Base-by-base conservation (phyloP, 2,888 invertebrate genomes). In the Griposia aprilina region DNA sequence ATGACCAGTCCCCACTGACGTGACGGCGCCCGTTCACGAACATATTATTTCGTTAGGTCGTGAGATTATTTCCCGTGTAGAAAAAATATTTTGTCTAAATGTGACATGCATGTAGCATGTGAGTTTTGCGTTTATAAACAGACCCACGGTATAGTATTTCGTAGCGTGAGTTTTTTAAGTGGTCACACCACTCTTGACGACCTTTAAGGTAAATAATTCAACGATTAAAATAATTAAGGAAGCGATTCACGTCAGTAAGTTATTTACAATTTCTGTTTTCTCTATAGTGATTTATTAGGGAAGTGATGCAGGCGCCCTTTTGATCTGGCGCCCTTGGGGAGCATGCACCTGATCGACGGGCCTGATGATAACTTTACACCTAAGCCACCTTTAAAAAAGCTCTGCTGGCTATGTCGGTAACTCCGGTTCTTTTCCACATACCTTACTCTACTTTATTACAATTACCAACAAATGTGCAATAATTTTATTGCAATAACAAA, bases 191-290 rank as follows among this genome's bases (percentile, higher is more conserved):
- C 17, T 17, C 2, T 45, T 6, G 62, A 30, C n/a, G 36, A 59
- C 79, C 50, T 69, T 52, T 13, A n/a, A 10, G 0, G 8, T 48
- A 77, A 36, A 62, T 78, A 36, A 55, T 36, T 73, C 26, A 73
- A 57, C 45, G 10, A 80, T 74, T 74, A 81, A 36, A 66, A 23
- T 66, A 60, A 70, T 67, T 60, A 50, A 52, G 82, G 82, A 70
- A 82, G 60, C 52, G 17, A 57, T 75, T 59, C 41, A 15, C 20
- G 26, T 57, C 50, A 55, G 36, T n/a, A 52, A 65, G n/a, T 30
- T 75, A 48, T 60, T 70, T 55, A 66, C 52, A 67, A 81, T 71
- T 71, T 82, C 81, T 81, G 71, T 77, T 82, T 71, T 82, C 60
- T 57, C 60, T 59, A 7, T n/a, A 45, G 0, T 30, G 11, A 36